Evolutionary conservation across 2,888 invertebrate genomes (phyloP).

Genomic region (Drepanosiphum platanoidis): DNA sequence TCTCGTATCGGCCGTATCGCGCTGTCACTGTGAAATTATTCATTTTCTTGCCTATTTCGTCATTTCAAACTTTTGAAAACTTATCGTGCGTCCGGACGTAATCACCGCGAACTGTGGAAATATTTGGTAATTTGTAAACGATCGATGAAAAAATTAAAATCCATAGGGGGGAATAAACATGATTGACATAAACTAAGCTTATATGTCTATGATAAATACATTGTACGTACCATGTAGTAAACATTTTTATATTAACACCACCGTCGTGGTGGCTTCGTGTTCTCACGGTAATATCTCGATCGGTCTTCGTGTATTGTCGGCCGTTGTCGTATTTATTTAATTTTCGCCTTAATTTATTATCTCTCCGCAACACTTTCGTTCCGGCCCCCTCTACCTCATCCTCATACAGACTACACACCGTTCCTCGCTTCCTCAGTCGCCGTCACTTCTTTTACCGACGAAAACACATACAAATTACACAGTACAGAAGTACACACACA

Average conservation of each 20-base stretch:
- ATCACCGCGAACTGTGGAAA: neutral
- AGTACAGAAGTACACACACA: neutral
- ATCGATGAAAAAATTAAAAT: neutral
- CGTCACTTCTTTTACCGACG: constrained; percentile 6
- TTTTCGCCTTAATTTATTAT: constrained; percentile 58
- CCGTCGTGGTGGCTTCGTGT: neutral
- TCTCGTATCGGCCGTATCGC: neutral
- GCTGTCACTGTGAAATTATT: neutral
- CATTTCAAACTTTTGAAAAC: neutral
- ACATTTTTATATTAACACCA: too few species aligned
- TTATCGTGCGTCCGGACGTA: neutral
- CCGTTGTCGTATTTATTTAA: constrained; percentile 29
- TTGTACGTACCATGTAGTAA: too few species aligned
- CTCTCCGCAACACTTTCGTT: constrained; percentile 51
- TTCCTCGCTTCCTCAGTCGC: neutral
- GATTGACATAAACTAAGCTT: too few species aligned
- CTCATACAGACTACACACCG: neutral
- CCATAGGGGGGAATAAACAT: neutral
- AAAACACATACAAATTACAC: neutral
- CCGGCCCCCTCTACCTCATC: neutral
- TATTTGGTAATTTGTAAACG: neutral
- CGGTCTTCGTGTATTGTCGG: constrained; percentile 36
- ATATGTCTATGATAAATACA: too few species aligned
- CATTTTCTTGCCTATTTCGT: neutral
- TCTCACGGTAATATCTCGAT: neutral